Conservation (phyloP, 1,140 invertebrate genomes). For the Brachionus manjavacas region DNA sequence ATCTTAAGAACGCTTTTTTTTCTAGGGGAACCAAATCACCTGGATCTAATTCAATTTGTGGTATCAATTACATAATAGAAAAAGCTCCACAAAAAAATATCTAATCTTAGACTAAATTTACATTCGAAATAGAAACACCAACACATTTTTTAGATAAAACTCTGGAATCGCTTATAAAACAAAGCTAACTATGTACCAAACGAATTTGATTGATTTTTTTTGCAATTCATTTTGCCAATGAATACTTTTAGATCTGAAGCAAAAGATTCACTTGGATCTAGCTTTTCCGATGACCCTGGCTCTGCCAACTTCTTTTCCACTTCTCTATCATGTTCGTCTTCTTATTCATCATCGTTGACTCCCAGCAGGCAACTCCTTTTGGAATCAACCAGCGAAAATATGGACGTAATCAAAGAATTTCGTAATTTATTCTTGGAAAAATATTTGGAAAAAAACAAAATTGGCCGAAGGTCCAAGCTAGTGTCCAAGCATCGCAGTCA, state of each 20-base stretch:
- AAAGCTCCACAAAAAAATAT: neutral
- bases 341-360: neutral
- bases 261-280: neutral
- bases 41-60: neutral
- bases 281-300: neutral
- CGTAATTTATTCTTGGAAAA: constrained; percentile 40
- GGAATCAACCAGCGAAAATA: constrained; percentile 19
- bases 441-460: constrained; percentile 42
- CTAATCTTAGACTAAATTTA: constrained; percentile 35
- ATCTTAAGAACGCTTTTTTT: neutral
- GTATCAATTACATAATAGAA: neutral
- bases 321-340: neutral
- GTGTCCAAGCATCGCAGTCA: neutral
- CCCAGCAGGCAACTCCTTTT: neutral
- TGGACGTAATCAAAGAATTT: constrained; percentile 38
- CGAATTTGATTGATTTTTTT: neutral
- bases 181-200: neutral
- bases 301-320: neutral
- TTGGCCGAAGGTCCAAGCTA: constrained; percentile 21
- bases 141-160: neutral
- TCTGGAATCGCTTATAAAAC: neutral
- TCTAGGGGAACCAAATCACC: neutral
- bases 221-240: neutral
- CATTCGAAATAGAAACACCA: constrained; percentile 10
- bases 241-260: neutral